Evolutionary conservation across 2,113 vertebrate species (phyloP).

Genomic region (Phalacrocorax aristotelis): DNA sequence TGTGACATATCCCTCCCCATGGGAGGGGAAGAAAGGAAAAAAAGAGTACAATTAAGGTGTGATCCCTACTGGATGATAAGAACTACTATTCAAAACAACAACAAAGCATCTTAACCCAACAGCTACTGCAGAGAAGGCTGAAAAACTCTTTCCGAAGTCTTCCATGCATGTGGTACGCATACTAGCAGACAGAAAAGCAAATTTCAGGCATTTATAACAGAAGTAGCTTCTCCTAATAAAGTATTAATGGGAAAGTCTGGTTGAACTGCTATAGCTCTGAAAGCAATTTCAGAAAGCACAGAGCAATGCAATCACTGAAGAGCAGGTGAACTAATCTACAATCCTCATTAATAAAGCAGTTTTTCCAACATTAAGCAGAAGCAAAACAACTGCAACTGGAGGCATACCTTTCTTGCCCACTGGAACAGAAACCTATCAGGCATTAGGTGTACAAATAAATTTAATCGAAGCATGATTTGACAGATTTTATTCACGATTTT

Average conservation of each 20-base stretch:
- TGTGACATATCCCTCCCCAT: background rate
- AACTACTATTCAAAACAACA: background rate
- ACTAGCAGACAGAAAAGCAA: background rate
- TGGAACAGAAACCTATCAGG: background rate
- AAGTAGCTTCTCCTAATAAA: constrained; percentile 35
- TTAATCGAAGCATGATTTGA: background rate
- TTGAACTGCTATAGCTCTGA: background rate
- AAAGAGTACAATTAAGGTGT: background rate
- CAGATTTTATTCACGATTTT: background rate
- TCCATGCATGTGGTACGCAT: background rate
- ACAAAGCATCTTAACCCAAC: background rate
- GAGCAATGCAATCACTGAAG: background rate
- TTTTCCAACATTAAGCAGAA: background rate
- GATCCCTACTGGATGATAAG: background rate
- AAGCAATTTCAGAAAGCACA: constrained; percentile 11
- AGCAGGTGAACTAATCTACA: constrained; percentile 22
- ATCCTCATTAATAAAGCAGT: background rate
- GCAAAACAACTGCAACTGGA: background rate
- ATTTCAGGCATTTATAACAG: background rate
- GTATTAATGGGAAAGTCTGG: constrained; percentile 38
- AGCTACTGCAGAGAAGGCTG: background rate
- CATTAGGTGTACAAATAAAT: background rate
- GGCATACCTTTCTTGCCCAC: background rate
- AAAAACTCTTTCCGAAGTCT: background rate
- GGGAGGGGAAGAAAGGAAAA: no score